Evolutionary conservation across 2,888 invertebrate genomes (phyloP).

Genomic region (Ariolimax columbianus): DNA sequence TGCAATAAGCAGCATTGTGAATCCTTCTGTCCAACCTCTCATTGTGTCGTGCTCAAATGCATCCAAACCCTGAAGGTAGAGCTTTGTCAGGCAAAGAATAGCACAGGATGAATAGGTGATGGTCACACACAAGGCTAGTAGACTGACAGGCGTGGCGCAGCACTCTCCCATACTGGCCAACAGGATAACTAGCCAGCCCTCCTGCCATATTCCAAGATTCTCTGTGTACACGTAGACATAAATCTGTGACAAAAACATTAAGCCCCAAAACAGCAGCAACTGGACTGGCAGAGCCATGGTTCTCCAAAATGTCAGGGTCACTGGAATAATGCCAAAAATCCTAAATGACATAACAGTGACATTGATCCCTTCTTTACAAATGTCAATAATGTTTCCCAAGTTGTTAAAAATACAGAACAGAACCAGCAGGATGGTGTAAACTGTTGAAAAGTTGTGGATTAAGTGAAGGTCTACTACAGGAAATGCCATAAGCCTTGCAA

Average conservation of each 20-base stretch:
- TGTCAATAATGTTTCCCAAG: constrained; percentile 76
- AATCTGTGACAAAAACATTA: constrained; percentile 79
- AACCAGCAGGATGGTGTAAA: constrained; percentile 78
- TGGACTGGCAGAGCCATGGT: constrained; percentile 80
- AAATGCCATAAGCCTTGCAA: constrained; percentile 79
- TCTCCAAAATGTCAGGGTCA: constrained; percentile 78
- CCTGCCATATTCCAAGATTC: constrained; percentile 69
- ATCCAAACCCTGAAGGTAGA: constrained; percentile 78
- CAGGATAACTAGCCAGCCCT: constrained; percentile 78
- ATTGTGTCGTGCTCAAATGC: constrained; percentile 75
- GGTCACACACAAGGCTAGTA: constrained; percentile 80
- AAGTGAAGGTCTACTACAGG: constrained; percentile 76
- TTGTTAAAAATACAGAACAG: constrained; percentile 79
- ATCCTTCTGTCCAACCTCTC: constrained; percentile 81
- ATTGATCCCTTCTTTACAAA: constrained; percentile 69
- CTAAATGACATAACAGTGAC: constrained; percentile 67
- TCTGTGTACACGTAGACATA: constrained; percentile 73
- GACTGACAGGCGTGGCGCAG: constrained; percentile 80
- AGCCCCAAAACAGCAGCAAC: constrained; percentile 80
- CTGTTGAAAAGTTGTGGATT: constrained; percentile 80
- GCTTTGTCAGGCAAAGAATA: constrained; percentile 78
- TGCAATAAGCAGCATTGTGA: constrained; percentile 81
- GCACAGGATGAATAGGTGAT: constrained; percentile 80
- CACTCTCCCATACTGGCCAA: constrained; percentile 79
- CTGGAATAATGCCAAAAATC: constrained; percentile 76